These are phyloP conservation scores for Setophaga kirtlandii DNA, from an alignment of 2,113 vertebrate genomes.

Conservation along the genomic window DNA sequence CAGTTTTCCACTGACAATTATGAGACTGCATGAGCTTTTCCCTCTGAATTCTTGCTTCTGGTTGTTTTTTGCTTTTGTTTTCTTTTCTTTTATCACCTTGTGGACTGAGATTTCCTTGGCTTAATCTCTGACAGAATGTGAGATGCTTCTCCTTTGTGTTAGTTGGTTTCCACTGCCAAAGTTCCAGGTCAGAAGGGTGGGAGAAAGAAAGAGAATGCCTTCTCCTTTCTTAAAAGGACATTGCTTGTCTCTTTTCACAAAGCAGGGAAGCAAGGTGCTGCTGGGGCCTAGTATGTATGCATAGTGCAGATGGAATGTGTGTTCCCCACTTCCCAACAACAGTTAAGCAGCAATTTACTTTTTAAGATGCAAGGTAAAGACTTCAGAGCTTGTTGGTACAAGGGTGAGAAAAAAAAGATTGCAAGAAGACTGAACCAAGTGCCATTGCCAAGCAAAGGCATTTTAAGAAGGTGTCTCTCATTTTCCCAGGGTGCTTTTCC, in stretches of 20 bases:
- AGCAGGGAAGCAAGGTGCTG: not conserved
- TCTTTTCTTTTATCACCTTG: not conserved
- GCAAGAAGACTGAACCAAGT: not conserved
- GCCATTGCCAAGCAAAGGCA: no score
- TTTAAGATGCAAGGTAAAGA: not conserved
- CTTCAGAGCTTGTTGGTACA: not conserved
- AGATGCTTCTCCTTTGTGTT: not conserved
- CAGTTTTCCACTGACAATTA: not conserved
- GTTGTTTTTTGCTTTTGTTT: not conserved
- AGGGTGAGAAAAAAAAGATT: accelerated
- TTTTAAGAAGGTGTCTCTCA: not conserved
- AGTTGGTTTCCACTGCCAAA: not conserved
- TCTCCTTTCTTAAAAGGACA: not conserved
- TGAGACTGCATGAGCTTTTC: not conserved
- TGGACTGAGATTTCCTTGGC: not conserved
- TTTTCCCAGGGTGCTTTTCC: not conserved
- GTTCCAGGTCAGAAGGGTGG: not conserved
- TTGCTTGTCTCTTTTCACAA: not conserved
- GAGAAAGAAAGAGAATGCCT: not conserved
- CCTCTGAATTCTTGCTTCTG: not conserved
- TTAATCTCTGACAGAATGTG: not conserved
- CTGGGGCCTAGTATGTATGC: accelerated
- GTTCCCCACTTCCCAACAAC: not conserved
- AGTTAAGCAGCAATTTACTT: not conserved
- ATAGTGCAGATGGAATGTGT: not conserved